Evolutionary conservation across 1,140 invertebrate species (phyloP).

Genomic region (Coelopa frigida): DNA sequence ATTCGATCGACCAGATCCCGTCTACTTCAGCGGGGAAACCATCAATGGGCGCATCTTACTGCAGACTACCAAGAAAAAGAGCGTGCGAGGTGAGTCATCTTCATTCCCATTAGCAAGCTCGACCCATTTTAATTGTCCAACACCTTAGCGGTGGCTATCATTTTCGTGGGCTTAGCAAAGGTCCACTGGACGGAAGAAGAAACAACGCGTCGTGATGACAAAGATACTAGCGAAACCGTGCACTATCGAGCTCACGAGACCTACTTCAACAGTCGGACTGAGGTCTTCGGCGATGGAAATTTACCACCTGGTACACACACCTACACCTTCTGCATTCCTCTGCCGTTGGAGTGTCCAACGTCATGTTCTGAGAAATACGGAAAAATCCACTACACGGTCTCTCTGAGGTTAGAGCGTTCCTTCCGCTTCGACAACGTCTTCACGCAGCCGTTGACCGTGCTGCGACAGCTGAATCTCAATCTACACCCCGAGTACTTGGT

Average conservation of each 20-base stretch:
- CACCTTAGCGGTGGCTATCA: conserved; percentile 23
- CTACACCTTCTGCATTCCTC: background rate
- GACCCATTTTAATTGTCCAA: background rate
- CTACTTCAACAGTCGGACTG: background rate
- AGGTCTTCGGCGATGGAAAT: background rate
- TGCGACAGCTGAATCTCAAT: conserved; percentile 62
- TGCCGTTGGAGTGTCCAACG: conserved; percentile 53
- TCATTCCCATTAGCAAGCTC: background rate
- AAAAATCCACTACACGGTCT: conserved; percentile 56
- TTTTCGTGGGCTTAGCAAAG: conserved; percentile 27
- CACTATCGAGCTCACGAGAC: conserved; percentile 15
- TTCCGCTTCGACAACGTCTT: conserved; percentile 63
- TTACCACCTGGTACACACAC: background rate
- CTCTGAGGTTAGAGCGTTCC: conserved; percentile 56
- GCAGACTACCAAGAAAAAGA: conserved; percentile 19
- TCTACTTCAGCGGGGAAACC: conserved; percentile 32
- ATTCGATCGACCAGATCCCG: conserved; percentile 22
- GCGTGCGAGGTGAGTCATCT: conserved; percentile 28
- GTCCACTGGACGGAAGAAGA: conserved; percentile 24
- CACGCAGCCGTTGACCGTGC: conserved; percentile 61
- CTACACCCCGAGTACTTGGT: conserved; percentile 38
- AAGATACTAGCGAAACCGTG: background rate
- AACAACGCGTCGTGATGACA: background rate
- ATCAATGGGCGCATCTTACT: conserved; percentile 25
- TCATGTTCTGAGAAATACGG: conserved; percentile 63